Evolutionary conservation across 1,140 invertebrate species (phyloP), one percentile per base, ranked within the genome.

Genomic region (Drosophila sp.): DNA sequence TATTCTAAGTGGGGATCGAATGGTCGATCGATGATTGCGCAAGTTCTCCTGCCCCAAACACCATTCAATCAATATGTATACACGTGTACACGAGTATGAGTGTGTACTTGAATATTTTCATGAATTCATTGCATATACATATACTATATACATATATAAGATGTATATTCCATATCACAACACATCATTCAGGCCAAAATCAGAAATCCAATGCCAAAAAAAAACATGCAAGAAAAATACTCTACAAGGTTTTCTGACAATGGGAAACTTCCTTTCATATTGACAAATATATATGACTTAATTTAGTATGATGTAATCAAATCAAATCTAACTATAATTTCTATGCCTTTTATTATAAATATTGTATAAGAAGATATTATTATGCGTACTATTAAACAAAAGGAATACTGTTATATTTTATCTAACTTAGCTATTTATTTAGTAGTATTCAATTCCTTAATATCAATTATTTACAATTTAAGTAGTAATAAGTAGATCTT

Each of bases 1-100:
- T 87, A 87, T 87, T 89, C 82, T 79, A 82, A 87, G 59, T 87
- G 21, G 57, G 18, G 67, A 69, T 38, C 36, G 11, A 38, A 38
- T 38, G n/a, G 9, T 66, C 66, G 41, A n/a, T n/a, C n/a, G 21
- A 13, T 29, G 62, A 58, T 87, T 87, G 78, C 82, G 82, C 82
- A 87, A 86, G 79, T 75, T 74, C 34, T 62, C 18, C 4, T 64
- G 51, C 41, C 40, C 48, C 48, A 2, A 27, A 18, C 48, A 34
- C 18, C 13, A 50, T 2, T 29, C 40, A 25, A 36, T 8, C 25
- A 38, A 64, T 43, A 21, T 21, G 21, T 21, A 21, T 21, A 21
- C n/a, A n/a, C n/a, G n/a, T n/a, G n/a, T 21, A 4, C 4, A 21
- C 21, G 21, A 21, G n/a, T 21, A 43, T 29, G 8, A 32, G 38